Evolutionary conservation across 2,113 vertebrate species (phyloP), one percentile per base, ranked within the genome.

Genomic region (Ptilonorhynchus violaceus): DNA sequence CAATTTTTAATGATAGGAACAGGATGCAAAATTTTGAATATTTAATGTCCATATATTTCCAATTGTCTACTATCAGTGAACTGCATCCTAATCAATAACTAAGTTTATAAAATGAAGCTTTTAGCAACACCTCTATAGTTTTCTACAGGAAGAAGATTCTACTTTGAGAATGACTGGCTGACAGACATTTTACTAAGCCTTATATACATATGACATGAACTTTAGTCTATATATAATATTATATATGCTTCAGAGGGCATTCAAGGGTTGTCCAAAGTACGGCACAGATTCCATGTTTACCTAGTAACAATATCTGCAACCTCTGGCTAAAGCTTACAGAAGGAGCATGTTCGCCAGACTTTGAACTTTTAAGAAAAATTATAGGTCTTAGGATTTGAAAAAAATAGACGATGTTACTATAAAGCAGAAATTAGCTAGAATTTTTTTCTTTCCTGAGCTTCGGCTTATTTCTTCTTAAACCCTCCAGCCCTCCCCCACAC

Each of bases 401-500:
- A 10, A 47, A 76, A 47, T 10, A 75, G n/a, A 52, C 5, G 50
- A 16, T 20, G 13, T 18, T 49, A 53, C 15, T 31, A 6, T 6
- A n/a, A 46, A 47, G 64, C 3, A 84, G 14, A 11, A 59, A 59
- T 18, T 8, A 13, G 9, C 17, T 44, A 49, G 22, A 63, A 8
- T n/a, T 39, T 53, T 39, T 53, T 64, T 42, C 35, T n/a, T 64
- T 49, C 30, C 27, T 60, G 13, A 41, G 9, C 21, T 66, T 82
- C 31, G 66, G 27, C 13, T 44, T 9, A 12, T 17, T 42, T 5
- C 4, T 30, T 50, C 56, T 49, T 42, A 53, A 4, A 63, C 2
- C 4, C 4, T 15, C 1, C 0, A 5, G 3, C 7, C 3, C 11
- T 41, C 47, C 12, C 30, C 47, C 8, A 4, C 47, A 66, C 15